These are phyloP conservation scores for Anoncus sp. DNA, from an alignment of 2,888 invertebrate genomes.

Conservation along the genomic window DNA sequence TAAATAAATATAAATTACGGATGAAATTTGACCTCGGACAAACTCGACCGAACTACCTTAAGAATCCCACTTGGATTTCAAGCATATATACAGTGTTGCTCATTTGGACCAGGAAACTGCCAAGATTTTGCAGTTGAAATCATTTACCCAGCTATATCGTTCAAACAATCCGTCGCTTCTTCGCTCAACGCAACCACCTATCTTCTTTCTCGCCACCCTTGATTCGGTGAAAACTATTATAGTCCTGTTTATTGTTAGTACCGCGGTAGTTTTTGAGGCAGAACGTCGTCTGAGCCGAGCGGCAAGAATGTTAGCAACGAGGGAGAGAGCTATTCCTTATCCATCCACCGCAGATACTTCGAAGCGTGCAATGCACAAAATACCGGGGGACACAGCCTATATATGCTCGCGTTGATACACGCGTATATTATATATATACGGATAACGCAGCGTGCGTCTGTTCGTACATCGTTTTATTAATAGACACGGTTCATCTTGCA, in stretches of 20 bases:
- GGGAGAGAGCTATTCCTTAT: slow-evolving; percentile 32
- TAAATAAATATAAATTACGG: no score
- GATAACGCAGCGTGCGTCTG: neutral
- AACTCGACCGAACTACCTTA: neutral
- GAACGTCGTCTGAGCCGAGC: no score
- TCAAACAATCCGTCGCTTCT: slow-evolving; percentile 15
- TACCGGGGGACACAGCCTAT: slow-evolving; percentile 6
- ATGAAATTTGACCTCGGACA: no score
- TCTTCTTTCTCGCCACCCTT: neutral
- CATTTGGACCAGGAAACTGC: slow-evolving; percentile 29
- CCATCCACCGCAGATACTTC: slow-evolving; percentile 23
- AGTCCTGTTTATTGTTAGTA: slow-evolving; percentile 56
- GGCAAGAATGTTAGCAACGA: slow-evolving; percentile 7
- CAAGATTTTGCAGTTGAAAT: neutral
- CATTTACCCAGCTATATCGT: slow-evolving; percentile 25
- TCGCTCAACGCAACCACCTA: neutral
- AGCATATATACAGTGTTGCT: neutral
- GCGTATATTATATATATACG: neutral
- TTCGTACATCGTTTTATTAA: slow-evolving; percentile 71
- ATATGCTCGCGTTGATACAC: neutral
- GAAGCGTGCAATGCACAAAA: slow-evolving; percentile 17
- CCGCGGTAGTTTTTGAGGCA: slow-evolving; percentile 39
- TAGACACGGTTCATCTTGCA: slow-evolving; percentile 77
- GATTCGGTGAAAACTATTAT: slow-evolving; percentile 45
- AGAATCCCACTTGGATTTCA: neutral